Percentiles rank a stretch among this genome's conserved stretches.
These are phyloP conservation scores for Spodoptera littoralis DNA, from an alignment of 2,888 invertebrate species.

Conservation along the genomic window DNA sequence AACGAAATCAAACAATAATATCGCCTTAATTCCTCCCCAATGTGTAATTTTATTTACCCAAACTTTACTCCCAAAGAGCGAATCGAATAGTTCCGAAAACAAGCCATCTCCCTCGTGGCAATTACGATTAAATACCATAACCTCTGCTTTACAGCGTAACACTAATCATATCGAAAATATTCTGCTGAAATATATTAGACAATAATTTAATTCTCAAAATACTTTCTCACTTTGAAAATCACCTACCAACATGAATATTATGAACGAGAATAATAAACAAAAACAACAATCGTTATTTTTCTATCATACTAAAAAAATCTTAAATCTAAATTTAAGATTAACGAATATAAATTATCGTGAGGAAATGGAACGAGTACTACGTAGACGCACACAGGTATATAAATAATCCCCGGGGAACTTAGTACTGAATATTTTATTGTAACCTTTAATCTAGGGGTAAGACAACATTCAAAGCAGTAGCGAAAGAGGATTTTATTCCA, in stretches of 20 bases:
- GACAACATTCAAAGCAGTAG: constrained; percentile 69
- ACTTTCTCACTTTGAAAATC: constrained; percentile 72
- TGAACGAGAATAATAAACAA: constrained; percentile 32
- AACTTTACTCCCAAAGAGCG: constrained; percentile 32
- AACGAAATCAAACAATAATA: constrained; percentile 39
- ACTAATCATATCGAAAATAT: constrained; percentile 86
- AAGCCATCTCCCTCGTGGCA: constrained; percentile 66
- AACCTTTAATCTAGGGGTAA: constrained; percentile 51
- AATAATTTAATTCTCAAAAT: constrained; percentile 81
- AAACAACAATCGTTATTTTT: constrained; percentile 9
- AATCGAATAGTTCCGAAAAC: constrained; percentile 46
- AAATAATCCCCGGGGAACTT: constrained; percentile 20
- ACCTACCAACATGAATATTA: constrained; percentile 67
- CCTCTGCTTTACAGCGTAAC: constrained; percentile 80
- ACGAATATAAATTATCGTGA: constrained; percentile 27
- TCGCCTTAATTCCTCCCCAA: constrained; percentile 39
- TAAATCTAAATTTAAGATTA: constrained; percentile 38
- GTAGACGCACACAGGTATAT: constrained; percentile 19
- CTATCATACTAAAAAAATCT: constrained; percentile 30
- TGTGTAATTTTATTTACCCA: constrained; percentile 38
- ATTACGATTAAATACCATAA: constrained; percentile 79
- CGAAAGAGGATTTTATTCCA: constrained; percentile 34
- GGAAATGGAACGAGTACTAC: constrained; percentile 20
- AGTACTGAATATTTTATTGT: constrained; percentile 47
- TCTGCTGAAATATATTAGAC: constrained; percentile 80